phyloP scores from a whole-genome alignment of 2,113 vertebrate species.

The Archilochus colubris region DNA sequence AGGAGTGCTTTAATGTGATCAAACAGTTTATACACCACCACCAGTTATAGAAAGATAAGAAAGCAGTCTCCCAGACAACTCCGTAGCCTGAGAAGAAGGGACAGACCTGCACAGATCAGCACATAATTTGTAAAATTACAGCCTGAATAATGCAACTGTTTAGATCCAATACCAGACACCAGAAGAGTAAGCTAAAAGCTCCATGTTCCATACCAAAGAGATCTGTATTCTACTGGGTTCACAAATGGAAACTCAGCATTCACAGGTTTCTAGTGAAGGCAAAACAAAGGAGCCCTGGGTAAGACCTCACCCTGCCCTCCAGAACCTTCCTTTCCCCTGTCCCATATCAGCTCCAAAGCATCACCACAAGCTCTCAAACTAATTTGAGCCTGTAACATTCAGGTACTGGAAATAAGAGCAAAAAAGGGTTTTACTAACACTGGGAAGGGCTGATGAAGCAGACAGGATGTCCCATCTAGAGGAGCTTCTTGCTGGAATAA shows the following conservation, averaged over 20 bases:
- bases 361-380: background rate
- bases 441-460: background rate
- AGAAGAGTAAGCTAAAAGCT: background rate
- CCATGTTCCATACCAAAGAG: background rate
- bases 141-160: background rate
- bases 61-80: background rate
- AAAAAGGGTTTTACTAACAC: background rate
- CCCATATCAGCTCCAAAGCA: background rate
- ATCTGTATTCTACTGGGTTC: background rate
- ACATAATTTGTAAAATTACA: background rate
- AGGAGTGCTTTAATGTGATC: background rate
- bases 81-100: background rate
- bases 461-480: background rate
- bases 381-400: background rate
- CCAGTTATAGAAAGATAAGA: background rate
- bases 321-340: background rate
- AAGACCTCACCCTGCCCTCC: background rate
- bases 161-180: background rate
- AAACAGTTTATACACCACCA: background rate
- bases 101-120: background rate
- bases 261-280: background rate
- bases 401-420: background rate
- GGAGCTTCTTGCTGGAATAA: background rate
- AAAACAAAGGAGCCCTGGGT: background rate
- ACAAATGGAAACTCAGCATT: background rate